Evolutionary conservation across 2,797 vertebrate species (phyloP).

Genomic region (Gymnoscopelus braueri): DNA sequence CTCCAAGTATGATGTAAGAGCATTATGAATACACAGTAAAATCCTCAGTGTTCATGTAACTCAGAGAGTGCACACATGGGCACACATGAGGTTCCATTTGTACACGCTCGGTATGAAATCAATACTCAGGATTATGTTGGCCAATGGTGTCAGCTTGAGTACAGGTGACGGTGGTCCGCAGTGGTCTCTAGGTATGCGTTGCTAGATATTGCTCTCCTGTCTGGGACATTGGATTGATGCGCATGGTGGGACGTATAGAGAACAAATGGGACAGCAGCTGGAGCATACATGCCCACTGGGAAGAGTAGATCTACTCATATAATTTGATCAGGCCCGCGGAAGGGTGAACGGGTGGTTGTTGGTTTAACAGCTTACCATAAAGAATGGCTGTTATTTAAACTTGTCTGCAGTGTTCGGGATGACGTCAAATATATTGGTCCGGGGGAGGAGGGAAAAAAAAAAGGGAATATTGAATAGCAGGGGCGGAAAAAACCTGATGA

Average conservation of each 20-base stretch:
- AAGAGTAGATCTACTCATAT: slow-evolving; percentile 29
- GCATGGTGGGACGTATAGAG: slow-evolving; percentile 43
- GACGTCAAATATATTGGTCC: no score
- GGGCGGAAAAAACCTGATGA: slow-evolving; percentile 28
- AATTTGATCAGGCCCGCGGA: slow-evolving; percentile 10
- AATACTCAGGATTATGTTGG: no score
- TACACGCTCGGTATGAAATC: no score
- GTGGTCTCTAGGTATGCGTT: slow-evolving; percentile 55
- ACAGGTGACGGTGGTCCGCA: slow-evolving; percentile 12
- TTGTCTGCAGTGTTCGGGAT: no score
- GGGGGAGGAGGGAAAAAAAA: no score
- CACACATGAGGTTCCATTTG: no score
- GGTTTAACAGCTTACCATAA: slow-evolving; percentile 30
- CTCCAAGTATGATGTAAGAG: no score
- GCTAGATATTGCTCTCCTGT: slow-evolving; percentile 63
- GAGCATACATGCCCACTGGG: slow-evolving; percentile 43
- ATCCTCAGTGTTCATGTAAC: no score
- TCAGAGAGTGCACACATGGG: no score
- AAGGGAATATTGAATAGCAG: no score
- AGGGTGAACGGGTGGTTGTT: slow-evolving; percentile 42
- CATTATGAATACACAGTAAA: background rate
- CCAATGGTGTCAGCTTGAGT: slow-evolving; percentile 2
- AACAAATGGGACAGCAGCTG: slow-evolving; percentile 51
- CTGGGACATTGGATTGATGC: slow-evolving; percentile 54
- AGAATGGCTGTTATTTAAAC: slow-evolving; percentile 47